Evolutionary conservation across 1,140 invertebrate genomes (phyloP).

Genomic region (Probaryconus sp.): DNA sequence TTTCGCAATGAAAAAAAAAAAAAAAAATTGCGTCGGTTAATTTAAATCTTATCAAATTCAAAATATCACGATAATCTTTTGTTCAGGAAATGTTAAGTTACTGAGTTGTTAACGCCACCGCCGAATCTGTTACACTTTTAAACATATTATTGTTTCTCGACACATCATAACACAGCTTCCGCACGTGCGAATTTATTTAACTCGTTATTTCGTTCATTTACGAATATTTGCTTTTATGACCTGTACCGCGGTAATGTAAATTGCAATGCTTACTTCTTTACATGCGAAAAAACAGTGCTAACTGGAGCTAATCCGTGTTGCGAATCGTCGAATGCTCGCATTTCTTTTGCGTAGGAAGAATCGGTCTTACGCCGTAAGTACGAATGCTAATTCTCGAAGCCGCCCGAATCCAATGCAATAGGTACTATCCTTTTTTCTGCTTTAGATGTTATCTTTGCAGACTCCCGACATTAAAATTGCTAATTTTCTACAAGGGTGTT

Average conservation of each 20-base stretch:
- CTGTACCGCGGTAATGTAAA: constrained; percentile 35
- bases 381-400: constrained; percentile 50
- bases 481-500: constrained; percentile 69
- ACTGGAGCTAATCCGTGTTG: constrained; percentile 54
- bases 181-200: constrained; percentile 17
- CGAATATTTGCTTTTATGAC: constrained; percentile 25
- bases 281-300: constrained; percentile 41
- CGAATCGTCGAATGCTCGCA: constrained; percentile 44
- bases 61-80: too few relatives aligned
- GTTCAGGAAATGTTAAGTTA: too few relatives aligned
- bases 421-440: background rate
- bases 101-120: too few relatives aligned
- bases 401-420: constrained; percentile 25
- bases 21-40: too few relatives aligned
- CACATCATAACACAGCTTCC: background rate
- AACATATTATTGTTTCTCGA: background rate
- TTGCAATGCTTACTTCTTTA: constrained; percentile 29
- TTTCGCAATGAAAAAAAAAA: too few relatives aligned
- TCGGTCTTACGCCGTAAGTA: constrained; percentile 13
- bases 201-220: background rate
- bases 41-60: too few relatives aligned
- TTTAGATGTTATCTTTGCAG: constrained; percentile 37
- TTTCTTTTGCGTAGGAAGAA: constrained; percentile 39
- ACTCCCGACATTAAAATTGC: constrained; percentile 70
- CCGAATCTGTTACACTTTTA: too few relatives aligned